phyloP scores from a whole-genome alignment of 2,113 vertebrate genomes.

The Ptilorrhoa leucosticta region DNA sequence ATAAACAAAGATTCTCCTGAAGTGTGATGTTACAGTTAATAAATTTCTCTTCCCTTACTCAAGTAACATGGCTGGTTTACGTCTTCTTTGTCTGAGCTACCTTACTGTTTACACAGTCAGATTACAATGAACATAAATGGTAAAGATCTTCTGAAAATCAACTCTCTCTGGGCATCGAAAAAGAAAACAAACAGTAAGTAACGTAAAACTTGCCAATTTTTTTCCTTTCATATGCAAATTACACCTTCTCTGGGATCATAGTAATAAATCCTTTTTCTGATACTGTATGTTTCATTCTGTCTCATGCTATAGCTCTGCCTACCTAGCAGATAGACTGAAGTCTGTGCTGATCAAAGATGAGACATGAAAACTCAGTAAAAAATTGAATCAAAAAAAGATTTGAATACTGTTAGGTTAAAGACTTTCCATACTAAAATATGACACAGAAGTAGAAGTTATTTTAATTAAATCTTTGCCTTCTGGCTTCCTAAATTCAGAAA shows the following conservation, averaged over 20 bases:
- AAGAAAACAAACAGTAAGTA: neutral
- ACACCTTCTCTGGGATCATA: neutral
- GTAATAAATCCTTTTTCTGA: neutral
- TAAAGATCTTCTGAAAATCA: neutral
- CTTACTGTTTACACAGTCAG: neutral
- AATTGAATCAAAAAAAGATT: neutral
- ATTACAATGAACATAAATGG: neutral
- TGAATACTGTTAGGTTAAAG: neutral
- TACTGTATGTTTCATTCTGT: neutral
- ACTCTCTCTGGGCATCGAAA: neutral
- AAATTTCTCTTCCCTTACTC: neutral
- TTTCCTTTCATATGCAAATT: constrained; percentile 33
- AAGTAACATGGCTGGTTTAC: neutral
- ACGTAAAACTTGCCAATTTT: neutral
- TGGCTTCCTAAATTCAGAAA: neutral
- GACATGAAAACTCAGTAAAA: neutral
- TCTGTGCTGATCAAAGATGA: neutral
- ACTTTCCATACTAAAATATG: neutral
- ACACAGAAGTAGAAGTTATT: neutral
- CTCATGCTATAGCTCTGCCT: neutral
- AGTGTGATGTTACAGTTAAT: neutral
- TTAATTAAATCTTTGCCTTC: neutral
- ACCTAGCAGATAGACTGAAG: neutral
- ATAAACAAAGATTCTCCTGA: neutral
- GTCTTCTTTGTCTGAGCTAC: neutral